Evolutionary conservation across 1,140 invertebrate species (phyloP), one percentile per base, ranked within the genome.

Genomic region (Bombus fervidus): DNA sequence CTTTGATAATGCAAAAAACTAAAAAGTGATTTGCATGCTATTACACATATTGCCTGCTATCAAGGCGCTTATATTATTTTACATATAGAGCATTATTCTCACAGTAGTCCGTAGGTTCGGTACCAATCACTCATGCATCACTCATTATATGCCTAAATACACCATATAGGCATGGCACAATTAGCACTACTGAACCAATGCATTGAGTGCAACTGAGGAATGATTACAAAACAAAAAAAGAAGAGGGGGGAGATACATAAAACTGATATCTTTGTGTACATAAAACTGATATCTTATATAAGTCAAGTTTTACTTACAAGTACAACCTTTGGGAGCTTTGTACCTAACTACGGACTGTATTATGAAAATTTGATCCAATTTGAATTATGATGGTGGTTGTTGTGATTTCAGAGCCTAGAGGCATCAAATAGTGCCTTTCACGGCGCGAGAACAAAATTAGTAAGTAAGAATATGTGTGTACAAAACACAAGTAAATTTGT

Each of bases 351-450:
- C 90, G 90, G 90, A 91, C 90, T 91, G 90, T 91, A 81, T 64
- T 81, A 82, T 74, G n/a, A 81, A 90, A 75, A 83, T 47, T 73
- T 89, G 81, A 86, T 89, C 71, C 81, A 90, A 85, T 88, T 90
- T 87, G 86, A 92, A 93, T 93, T 87, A 92, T 93, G 89, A 93
- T 92, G 94, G 92, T 95, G 93, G 92, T 95, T 95, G 88, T 95
- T 95, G 94, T 95, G 94, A 95, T 95, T 95, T 95, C 95, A 95
- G 95, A 95, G 94, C 94, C 93, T 95, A 94, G 95, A 95, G 94
- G 95, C 94, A 94, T 95, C 94, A 94, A 95, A 95, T 95, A 95
- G 95, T 95, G 95, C 94, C 94, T 95, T 95, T 95, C 94, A 95
- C 94, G 94, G 94, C 94, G 92, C 94, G 94, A 95, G 94, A 95